These are phyloP conservation scores for Netelia virgata DNA, from an alignment of 2,888 invertebrate species.

Conservation along the genomic window DNA sequence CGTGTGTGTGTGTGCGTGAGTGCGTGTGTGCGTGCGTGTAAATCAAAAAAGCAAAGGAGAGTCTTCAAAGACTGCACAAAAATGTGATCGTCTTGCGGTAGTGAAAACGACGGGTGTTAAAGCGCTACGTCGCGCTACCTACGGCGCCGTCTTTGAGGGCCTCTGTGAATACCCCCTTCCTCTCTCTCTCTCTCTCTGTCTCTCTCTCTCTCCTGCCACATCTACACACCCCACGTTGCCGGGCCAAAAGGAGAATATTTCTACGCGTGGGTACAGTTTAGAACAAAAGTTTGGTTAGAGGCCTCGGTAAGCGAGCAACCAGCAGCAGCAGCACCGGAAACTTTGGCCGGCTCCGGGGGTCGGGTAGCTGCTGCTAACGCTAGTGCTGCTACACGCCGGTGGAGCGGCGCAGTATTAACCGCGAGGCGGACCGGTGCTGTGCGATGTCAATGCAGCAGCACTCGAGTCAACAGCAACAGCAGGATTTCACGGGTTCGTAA, in stretches of 20 bases:
- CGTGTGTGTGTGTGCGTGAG: not conserved
- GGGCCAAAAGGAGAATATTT: slow-evolving; percentile 30
- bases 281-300: slow-evolving; percentile 39
- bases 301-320: not conserved
- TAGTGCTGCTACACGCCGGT: slow-evolving; percentile 51
- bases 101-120: slow-evolving; percentile 57
- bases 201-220: not conserved
- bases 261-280: slow-evolving; percentile 63
- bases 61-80: slow-evolving; percentile 44
- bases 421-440: slow-evolving; percentile 70
- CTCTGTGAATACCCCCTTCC: not conserved
- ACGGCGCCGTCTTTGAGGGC: slow-evolving; percentile 54
- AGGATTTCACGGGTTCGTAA: slow-evolving; percentile 64
- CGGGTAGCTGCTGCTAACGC: slow-evolving; percentile 44
- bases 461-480: slow-evolving; percentile 58
- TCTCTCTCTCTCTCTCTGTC: slow-evolving; percentile 15
- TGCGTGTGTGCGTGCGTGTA: not conserved
- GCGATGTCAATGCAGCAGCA: slow-evolving; percentile 70
- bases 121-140: slow-evolving; percentile 54
- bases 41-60: slow-evolving; percentile 1
- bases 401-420: slow-evolving; percentile 66
- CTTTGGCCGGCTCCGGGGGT: slow-evolving; percentile 51
- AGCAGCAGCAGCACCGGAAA: slow-evolving; percentile 30
- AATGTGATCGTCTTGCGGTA: slow-evolving; percentile 62
- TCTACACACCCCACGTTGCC: slow-evolving; percentile 7